Base-by-base conservation (phyloP, 2,797 vertebrate species). In the Ispidina lecontei region DNA sequence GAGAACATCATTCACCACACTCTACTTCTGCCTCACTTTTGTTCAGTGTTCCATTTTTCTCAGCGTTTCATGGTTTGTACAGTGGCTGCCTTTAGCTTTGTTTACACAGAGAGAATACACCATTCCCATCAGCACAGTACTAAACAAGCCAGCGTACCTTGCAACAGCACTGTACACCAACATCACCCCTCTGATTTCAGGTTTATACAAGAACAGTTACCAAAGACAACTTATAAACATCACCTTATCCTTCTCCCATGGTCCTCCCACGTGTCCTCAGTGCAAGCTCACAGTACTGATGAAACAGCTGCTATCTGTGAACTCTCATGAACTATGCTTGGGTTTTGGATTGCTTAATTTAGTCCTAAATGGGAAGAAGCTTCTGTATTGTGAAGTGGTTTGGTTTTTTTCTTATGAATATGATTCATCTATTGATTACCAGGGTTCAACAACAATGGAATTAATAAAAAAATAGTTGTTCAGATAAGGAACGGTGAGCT, bases 21-120 rank as follows among this genome's bases (percentile, higher is more conserved):
- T 58, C 16, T 49, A 6, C 47, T 87, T 82, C 63, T 87, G 54
- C 31, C 84, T 86, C 71, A 35, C 29, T 94, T 88, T 68, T 60
- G 22, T 71, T 64, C 19, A 68, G 60, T 10, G 18, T 28, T 56
- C 47, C 4, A 54, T 63, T 82, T 59, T 55, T 18, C 58, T 85
- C 58, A 47, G 21, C 7, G 12, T 41, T 67, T 29, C 35, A 23
- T 8, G 7, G 28, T n/a, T 89, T 79, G 20, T n/a, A 69, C 1
- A 0, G 33, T 6, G 43, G 69, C 6, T 51, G 21, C 31, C 37
- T 80, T 76, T 47, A 81, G 47, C 31, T 81, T 65, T 65, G 15
- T 52, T 86, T 81, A 59, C 26, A 9, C 6, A 5, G 25, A 68
- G 10, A 28, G 19, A 67, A 33, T 14, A 33, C 47, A 49, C 11